phyloP scores from a whole-genome alignment of 2,888 invertebrate genomes.

The Lycia hirtaria region DNA sequence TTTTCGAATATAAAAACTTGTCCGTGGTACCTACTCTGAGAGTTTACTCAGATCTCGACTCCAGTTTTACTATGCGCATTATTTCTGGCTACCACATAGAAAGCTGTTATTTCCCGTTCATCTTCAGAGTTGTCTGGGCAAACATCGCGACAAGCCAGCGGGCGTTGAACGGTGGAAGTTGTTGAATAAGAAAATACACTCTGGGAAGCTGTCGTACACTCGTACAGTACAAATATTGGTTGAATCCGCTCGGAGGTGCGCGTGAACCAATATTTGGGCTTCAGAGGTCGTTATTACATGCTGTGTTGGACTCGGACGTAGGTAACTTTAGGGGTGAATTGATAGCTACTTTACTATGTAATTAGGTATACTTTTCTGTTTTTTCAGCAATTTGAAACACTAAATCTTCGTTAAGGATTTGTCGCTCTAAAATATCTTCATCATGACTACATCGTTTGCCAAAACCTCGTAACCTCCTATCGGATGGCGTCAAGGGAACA shows the following conservation, averaged over 20 bases:
- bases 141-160: constrained; percentile 72
- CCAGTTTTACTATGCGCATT: constrained; percentile 17
- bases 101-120: constrained; percentile 55
- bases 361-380: too few species aligned
- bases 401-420: too few species aligned
- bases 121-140: constrained; percentile 60
- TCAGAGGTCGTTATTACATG: constrained; percentile 73
- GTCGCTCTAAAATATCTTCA: not conserved
- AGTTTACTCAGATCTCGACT: constrained; percentile 5
- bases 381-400: too few species aligned
- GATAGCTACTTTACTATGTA: constrained; percentile 1
- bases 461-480: not conserved
- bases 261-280: constrained; percentile 76
- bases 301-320: constrained; percentile 36
- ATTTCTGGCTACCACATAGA: constrained; percentile 43
- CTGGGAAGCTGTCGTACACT: constrained; percentile 74
- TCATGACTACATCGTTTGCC: not conserved
- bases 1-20: not conserved
- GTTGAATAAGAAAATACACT: constrained; percentile 81
- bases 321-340: constrained; percentile 17
- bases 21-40: not conserved
- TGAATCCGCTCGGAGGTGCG: constrained; percentile 78
- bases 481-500: not conserved
- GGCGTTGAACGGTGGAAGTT: constrained; percentile 74
- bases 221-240: constrained; percentile 79